Base-by-base conservation (phyloP, 2,797 vertebrate genomes). In the Echiichthys vipera region DNA sequence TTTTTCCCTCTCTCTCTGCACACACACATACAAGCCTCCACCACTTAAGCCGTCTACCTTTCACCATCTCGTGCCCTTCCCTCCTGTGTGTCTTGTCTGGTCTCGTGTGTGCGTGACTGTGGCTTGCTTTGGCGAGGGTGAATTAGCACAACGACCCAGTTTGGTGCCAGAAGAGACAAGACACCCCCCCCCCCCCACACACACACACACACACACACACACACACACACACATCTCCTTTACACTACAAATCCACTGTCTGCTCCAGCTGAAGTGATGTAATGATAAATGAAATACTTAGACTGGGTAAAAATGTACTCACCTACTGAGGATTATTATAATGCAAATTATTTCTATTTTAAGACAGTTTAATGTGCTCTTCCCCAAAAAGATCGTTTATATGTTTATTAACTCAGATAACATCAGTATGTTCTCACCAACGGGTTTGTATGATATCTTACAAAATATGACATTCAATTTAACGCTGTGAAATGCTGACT, bases 141-240 rank as follows among this genome's bases (percentile, higher is more conserved):
- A 92, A 91, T 91, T 91, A 93, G 77, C 88, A 85, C 77, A 71
- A 74, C 81, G 89, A 93, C 92, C 93, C 90, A 92, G 88, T 93
- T 94, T 80, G 74, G 71, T 70, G 80, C 70, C 76, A 77, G 81
- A 83, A 72, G 77, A 87, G 61, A 84, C 76, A 12, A 86, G 71
- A 86, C 77, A 36, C 17, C 15, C 18, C 4, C 17, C 13, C 15
- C 17, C 15, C 18, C n/a, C n/a, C n/a, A n/a, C n/a, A n/a, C n/a
- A n/a, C n/a, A n/a, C n/a, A n/a, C n/a, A n/a, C n/a, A n/a, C n/a
- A n/a, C n/a, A n/a, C n/a, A n/a, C n/a, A n/a, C n/a, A n/a, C n/a
- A n/a, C n/a, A n/a, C n/a, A n/a, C n/a, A n/a, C n/a, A n/a, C n/a
- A n/a, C n/a, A n/a, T n/a, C n/a, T n/a, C 15, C 17, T 42, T 30